A percentile compares a stretch with the other conserved stretches of the same genome.
Evolutionary conservation across 2,797 vertebrate genomes (phyloP).

Genomic region (Siniperca scherzeri): DNA sequence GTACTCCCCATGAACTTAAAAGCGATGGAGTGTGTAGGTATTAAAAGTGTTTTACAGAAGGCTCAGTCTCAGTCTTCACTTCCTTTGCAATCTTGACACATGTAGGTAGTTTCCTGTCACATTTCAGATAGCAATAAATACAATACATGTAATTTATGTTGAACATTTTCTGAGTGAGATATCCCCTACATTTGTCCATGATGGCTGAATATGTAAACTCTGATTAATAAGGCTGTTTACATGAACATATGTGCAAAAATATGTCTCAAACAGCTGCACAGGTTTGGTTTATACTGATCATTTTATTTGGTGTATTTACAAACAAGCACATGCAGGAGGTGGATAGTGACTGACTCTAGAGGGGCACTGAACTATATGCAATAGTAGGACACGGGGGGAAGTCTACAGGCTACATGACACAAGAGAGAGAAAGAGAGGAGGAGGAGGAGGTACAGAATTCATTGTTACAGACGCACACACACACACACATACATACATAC

Average conservation of each 20-base stretch:
- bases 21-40: not conserved
- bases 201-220: not conserved
- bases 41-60: constrained; percentile 5
- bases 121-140: constrained; percentile 14
- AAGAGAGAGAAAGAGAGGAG: constrained; percentile 60
- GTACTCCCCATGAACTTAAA: not conserved
- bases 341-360: constrained; percentile 82
- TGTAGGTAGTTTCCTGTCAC: constrained; percentile 22
- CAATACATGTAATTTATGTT: constrained; percentile 10
- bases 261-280: constrained; percentile 21
- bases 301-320: constrained; percentile 91
- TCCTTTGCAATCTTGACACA: constrained; percentile 29
- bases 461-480: constrained; percentile 68
- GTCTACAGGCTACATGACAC: constrained; percentile 84
- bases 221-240: not conserved
- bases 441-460: constrained; percentile 65
- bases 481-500: constrained; percentile 49
- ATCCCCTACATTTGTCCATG: not conserved
- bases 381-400: constrained; percentile 74
- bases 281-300: constrained; percentile 74
- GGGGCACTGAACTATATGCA: constrained; percentile 80
- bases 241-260: constrained; percentile 3
- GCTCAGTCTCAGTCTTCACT: constrained; percentile 7
- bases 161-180: not conserved
- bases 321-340: constrained; percentile 89